These are phyloP conservation scores for Charadrius vociferus DNA, from an alignment of 2,113 vertebrate genomes.

Conservation along the genomic window DNA sequence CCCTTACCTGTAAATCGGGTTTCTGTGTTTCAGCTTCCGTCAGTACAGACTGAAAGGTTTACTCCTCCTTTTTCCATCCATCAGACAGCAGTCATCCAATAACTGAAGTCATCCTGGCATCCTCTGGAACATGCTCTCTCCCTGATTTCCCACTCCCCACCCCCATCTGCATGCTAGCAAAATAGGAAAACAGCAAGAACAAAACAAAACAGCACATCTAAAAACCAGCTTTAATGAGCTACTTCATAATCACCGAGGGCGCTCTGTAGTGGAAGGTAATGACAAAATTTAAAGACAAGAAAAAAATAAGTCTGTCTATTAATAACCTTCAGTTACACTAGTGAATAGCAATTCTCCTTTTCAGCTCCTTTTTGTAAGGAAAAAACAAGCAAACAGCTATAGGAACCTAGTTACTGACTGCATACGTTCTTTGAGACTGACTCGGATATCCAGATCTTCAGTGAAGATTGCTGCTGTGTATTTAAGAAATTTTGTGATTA, in stretches of 20 bases:
- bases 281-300: not conserved
- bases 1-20: constrained; percentile 75
- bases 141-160: constrained; percentile 65
- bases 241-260: not conserved
- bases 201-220: constrained; percentile 21
- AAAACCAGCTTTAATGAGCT: constrained; percentile 34
- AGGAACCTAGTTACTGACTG: not conserved
- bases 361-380: not conserved
- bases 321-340: constrained; percentile 18
- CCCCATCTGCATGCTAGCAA: constrained; percentile 63
- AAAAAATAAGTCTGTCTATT: not conserved
- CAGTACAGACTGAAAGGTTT: constrained; percentile 70
- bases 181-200: constrained; percentile 35
- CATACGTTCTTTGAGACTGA: not conserved
- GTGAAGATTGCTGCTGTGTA: not conserved
- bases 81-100: constrained; percentile 75
- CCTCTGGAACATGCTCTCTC: constrained; percentile 70
- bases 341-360: constrained; percentile 10
- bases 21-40: constrained; percentile 72
- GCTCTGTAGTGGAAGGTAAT: not conserved
- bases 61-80: constrained; percentile 70
- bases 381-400: constrained; percentile 11
- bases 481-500: constrained; percentile 14
- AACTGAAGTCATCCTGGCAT: constrained; percentile 76
- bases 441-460: not conserved